Percentiles rank a stretch among this genome's conserved stretches.
These are phyloP conservation scores for Acrobasis consociella DNA, from an alignment of 2,888 invertebrate genomes.

Conservation along the genomic window DNA sequence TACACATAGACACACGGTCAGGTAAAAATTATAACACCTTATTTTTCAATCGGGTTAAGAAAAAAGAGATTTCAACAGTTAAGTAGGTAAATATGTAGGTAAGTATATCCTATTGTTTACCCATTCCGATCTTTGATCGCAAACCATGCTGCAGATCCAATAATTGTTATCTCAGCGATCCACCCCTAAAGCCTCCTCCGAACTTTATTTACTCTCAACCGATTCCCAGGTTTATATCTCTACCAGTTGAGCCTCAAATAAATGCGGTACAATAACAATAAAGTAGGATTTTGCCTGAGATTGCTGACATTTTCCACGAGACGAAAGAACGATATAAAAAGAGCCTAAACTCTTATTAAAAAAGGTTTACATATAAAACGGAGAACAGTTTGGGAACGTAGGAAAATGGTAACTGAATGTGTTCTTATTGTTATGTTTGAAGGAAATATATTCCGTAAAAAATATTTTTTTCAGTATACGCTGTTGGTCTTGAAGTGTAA, in stretches of 20 bases:
- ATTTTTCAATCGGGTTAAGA: no score
- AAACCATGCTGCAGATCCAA: conserved; percentile 56
- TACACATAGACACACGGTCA: no score
- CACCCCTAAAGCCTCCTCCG: conserved; percentile 53
- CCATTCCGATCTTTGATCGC: conserved; percentile 6
- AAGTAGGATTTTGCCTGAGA: conserved; percentile 73
- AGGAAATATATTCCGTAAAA: background rate
- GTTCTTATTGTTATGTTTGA: conserved; percentile 13
- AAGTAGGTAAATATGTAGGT: background rate
- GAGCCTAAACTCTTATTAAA: conserved; percentile 69
- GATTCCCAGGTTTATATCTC: conserved; percentile 71
- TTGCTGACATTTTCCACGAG: conserved; percentile 75
- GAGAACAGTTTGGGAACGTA: conserved; percentile 43
- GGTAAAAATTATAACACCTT: no score
- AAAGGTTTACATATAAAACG: conserved; percentile 63
- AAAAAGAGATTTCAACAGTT: no score
- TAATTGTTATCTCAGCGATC: conserved; percentile 70
- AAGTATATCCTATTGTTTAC: background rate
- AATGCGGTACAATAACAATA: conserved; percentile 77
- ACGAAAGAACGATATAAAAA: conserved; percentile 64
- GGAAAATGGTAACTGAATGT: conserved; percentile 29
- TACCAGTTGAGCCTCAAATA: conserved; percentile 64
- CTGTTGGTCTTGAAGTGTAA: no score
- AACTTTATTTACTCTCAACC: conserved; percentile 71
- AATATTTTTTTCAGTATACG: background rate